Evolutionary conservation across 2,113 vertebrate species (phyloP), one percentile per base, ranked within the genome.

Genomic region (Embiotoca jacksoni): DNA sequence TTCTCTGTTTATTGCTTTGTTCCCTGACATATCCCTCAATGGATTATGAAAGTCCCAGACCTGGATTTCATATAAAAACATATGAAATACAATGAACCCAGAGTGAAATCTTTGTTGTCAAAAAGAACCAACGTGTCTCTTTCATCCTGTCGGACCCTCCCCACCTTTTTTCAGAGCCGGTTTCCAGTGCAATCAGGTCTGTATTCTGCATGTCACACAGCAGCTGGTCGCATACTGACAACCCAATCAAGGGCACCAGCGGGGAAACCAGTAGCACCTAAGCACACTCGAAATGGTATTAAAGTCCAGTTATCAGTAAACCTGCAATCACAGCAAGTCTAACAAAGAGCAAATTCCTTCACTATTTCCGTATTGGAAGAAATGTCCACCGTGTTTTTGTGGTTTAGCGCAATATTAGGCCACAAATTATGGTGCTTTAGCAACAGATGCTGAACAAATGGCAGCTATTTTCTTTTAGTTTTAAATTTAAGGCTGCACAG

Each of bases 231-330:
- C 41, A 80, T 73, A 71, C 64, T 84, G 68, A 86, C 75, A 81
- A 73, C 44, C 71, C 75, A 82, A 84, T 87, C 84, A 87, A 65
- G 46, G 72, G 52, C 37, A 71, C 57, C 74, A 75, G 77, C 63
- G 2, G 82, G 23, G 63, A 72, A 72, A 82, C 50, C 75, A 76
- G 62, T 55, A 59, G 61, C 44, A 82, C 56, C 49, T 33, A 67
- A 46, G 56, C 41, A 52, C 52, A 60, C 56, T 81, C 33, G 46
- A 66, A 60, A 66, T 68, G 59, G 41, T 65, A 80, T 72, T 80
- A 72, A 52, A 60, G 72, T 4, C 63, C 66, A 65, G 66, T 72
- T 75, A 80, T 68, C 46, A 67, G 47, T 59, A 35, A 47, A 69
- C 54, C n/a, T 71, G 71, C 30, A 71, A 62, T 75, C 32, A 72